phyloP scores from a whole-genome alignment of 2,113 vertebrate genomes.

The Mohoua ochrocephala region DNA sequence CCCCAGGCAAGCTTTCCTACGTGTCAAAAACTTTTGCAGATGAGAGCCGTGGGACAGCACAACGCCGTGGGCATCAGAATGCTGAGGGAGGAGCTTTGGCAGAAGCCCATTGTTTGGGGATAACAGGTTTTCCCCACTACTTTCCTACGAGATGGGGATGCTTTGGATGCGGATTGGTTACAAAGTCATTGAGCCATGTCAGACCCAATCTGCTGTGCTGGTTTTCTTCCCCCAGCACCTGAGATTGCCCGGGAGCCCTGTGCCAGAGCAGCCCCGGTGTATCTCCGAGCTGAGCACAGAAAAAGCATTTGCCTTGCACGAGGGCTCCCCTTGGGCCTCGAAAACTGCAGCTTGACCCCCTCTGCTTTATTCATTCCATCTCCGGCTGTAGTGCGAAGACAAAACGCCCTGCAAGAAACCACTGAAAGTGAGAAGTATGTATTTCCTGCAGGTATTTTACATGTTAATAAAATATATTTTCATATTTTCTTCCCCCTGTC shows the following conservation, averaged over 20 bases:
- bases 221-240: not conserved
- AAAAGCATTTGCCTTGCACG: not conserved
- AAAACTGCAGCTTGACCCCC: not conserved
- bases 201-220: too few species aligned
- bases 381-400: not conserved
- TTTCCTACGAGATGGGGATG: not conserved
- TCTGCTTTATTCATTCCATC: not conserved
- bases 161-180: not conserved
- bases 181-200: not conserved
- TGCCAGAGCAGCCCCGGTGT: accelerated
- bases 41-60: not conserved
- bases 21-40: not conserved
- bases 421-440: not conserved
- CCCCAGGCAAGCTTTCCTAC: not conserved
- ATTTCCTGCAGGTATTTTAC: not conserved
- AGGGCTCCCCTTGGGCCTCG: not conserved
- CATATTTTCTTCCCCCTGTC: not conserved
- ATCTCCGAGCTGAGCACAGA: not conserved
- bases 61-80: accelerated
- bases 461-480: not conserved
- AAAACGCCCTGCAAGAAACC: not conserved
- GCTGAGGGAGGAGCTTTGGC: not conserved
- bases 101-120: not conserved
- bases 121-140: not conserved
- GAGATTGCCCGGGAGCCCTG: not conserved